phyloP scores from a whole-genome alignment of 2,113 vertebrate species.

The Dipodomys ordii region DNA sequence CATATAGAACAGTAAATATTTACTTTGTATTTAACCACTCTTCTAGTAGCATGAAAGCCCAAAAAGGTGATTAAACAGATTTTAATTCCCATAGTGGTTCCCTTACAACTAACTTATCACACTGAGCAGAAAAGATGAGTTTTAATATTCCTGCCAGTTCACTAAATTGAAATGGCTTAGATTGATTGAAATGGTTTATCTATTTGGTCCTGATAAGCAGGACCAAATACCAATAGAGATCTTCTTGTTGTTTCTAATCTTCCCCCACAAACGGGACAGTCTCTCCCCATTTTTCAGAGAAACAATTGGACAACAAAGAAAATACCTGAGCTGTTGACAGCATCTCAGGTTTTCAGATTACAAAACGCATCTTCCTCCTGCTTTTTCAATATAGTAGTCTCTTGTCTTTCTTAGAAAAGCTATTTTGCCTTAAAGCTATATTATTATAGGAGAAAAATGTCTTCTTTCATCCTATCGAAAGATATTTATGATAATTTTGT shows the following conservation, averaged over 20 bases:
- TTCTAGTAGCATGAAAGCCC: background rate
- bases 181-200: background rate
- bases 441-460: background rate
- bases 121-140: background rate
- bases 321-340: background rate
- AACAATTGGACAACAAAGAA: background rate
- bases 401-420: background rate
- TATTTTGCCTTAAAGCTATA: background rate
- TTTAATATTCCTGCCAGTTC: background rate
- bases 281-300: slow-evolving; percentile 15
- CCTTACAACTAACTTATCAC: background rate
- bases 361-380: background rate
- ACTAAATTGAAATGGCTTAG: background rate
- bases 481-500: background rate
- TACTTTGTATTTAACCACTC: background rate
- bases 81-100: background rate
- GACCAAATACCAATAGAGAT: background rate
- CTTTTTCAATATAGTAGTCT: background rate
- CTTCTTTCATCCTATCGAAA: slow-evolving; percentile 40
- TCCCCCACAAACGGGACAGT: background rate
- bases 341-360: background rate
- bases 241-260: background rate
- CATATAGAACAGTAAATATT: background rate
- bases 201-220: background rate
- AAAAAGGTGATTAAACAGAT: background rate